These are phyloP conservation scores for Phasia obesa DNA, from an alignment of 2,888 invertebrate species.

Conservation along the genomic window DNA sequence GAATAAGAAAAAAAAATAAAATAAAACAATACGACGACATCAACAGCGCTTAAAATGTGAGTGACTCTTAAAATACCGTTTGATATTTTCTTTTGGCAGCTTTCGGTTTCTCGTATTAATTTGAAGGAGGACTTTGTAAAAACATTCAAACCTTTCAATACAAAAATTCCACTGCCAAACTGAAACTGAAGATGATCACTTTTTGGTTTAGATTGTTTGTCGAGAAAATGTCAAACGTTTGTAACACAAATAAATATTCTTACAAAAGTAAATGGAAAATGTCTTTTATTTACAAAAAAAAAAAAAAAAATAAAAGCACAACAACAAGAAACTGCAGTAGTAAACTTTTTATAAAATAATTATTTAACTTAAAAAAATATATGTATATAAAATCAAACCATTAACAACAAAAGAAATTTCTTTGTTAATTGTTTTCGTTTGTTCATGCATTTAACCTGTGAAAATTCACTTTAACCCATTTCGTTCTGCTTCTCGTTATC, in stretches of 20 bases:
- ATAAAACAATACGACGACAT: constrained; percentile 22
- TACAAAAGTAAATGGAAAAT: not conserved
- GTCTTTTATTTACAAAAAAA: not conserved
- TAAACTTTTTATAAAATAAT: constrained; percentile 15
- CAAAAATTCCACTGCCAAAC: constrained; percentile 21
- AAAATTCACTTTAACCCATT: constrained; percentile 35
- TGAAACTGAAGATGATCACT: constrained; percentile 30
- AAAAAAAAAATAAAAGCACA: not conserved
- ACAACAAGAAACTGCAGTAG: not conserved
- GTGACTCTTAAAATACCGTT: constrained; percentile 57
- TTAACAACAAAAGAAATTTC: constrained; percentile 38
- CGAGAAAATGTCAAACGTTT: constrained; percentile 60
- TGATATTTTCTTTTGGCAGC: constrained; percentile 25
- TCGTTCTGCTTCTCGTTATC: constrained; percentile 28
- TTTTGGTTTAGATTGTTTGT: not conserved
- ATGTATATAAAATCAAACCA: constrained; percentile 21
- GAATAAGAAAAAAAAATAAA: too few relatives aligned
- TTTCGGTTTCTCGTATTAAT: not conserved
- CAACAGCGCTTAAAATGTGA: constrained; percentile 41
- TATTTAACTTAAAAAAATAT: constrained; percentile 37
- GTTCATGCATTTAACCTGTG: constrained; percentile 26
- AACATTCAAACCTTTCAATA: constrained; percentile 29
- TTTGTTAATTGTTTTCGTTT: not conserved
- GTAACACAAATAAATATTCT: not conserved
- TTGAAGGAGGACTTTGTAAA: not conserved